Percentiles rank a stretch among this genome's conserved stretches.
These are phyloP conservation scores for Steatornis caripensis DNA, from an alignment of 2,113 vertebrate species.

Conservation along the genomic window DNA sequence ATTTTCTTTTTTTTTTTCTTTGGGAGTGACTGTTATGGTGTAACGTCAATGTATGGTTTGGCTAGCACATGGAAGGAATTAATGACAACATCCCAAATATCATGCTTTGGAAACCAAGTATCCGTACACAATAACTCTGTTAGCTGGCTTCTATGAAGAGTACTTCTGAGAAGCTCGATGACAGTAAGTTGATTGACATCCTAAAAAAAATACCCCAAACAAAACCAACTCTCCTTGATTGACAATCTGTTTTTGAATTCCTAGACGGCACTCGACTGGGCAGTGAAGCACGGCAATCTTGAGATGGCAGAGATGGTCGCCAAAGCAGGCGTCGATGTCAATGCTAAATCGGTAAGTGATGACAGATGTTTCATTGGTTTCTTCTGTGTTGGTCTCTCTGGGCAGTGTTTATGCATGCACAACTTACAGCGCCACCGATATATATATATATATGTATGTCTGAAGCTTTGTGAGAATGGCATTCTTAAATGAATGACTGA, in stretches of 20 bases:
- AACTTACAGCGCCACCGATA: not conserved
- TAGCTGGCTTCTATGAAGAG: conserved; percentile 7
- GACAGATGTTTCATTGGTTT: conserved; percentile 72
- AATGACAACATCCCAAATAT: conserved; percentile 1
- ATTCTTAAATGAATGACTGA: conserved; percentile 20
- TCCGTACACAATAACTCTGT: conserved; percentile 1
- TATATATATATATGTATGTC: not conserved
- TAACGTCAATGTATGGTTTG: not conserved
- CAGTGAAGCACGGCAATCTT: conserved; percentile 62
- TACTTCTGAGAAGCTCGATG: conserved; percentile 48
- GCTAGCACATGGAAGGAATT: not conserved
- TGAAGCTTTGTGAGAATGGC: conserved; percentile 2
- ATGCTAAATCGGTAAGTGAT: conserved; percentile 78
- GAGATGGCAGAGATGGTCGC: conserved; percentile 75
- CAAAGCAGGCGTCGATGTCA: conserved; percentile 76
- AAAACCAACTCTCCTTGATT: conserved; percentile 51
- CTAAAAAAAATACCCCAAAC: not conserved
- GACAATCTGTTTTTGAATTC: conserved; percentile 63
- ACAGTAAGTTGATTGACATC: conserved; percentile 58
- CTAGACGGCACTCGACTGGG: conserved; percentile 77
- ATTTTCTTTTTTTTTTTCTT: not conserved
- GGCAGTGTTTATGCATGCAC: conserved; percentile 69
- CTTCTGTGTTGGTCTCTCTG: conserved; percentile 52
- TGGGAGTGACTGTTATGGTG: not conserved
- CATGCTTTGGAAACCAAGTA: conserved; percentile 16